Percentiles rank a stretch among this genome's conserved stretches.
phyloP scores from a whole-genome alignment of 2,797 vertebrate species.

The Phataginus tetradactyla region DNA sequence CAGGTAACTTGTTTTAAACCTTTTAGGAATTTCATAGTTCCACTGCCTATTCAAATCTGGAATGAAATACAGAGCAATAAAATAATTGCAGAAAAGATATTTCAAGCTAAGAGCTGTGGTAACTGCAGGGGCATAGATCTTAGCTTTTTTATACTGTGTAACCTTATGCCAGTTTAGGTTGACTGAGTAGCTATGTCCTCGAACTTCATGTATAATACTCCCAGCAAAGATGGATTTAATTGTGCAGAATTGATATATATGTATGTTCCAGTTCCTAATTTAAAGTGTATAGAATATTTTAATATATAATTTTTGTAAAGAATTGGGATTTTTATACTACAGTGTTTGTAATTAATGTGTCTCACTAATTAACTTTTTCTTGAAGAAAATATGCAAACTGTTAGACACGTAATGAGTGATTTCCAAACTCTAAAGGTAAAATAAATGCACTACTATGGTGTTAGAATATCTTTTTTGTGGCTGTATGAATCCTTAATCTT shows the following conservation, averaged over 20 bases:
- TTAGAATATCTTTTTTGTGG: slow-evolving; percentile 81
- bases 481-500: slow-evolving; percentile 83
- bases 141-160: neutral
- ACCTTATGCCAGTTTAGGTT: slow-evolving; percentile 44
- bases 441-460: slow-evolving; percentile 87
- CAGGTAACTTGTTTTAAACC: slow-evolving; percentile 33
- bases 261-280: slow-evolving; percentile 86
- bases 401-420: slow-evolving; percentile 79
- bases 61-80: slow-evolving; percentile 60
- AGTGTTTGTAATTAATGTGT: slow-evolving; percentile 87
- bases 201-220: slow-evolving; percentile 52
- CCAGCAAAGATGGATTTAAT: slow-evolving; percentile 57
- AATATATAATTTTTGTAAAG: slow-evolving; percentile 91
- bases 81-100: slow-evolving; percentile 58
- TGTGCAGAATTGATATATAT: slow-evolving; percentile 68
- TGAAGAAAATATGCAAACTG: slow-evolving; percentile 86
- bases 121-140: neutral
- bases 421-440: slow-evolving; percentile 82
- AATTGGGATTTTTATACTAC: slow-evolving; percentile 88
- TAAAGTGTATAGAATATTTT: slow-evolving; percentile 90
- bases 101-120: slow-evolving; percentile 17
- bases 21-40: slow-evolving; percentile 32
- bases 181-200: slow-evolving; percentile 60
- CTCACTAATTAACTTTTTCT: slow-evolving; percentile 83
- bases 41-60: slow-evolving; percentile 44